Evolutionary conservation across 2,888 invertebrate species (phyloP).

Genomic region (Sphaerophoria rueppellii): DNA sequence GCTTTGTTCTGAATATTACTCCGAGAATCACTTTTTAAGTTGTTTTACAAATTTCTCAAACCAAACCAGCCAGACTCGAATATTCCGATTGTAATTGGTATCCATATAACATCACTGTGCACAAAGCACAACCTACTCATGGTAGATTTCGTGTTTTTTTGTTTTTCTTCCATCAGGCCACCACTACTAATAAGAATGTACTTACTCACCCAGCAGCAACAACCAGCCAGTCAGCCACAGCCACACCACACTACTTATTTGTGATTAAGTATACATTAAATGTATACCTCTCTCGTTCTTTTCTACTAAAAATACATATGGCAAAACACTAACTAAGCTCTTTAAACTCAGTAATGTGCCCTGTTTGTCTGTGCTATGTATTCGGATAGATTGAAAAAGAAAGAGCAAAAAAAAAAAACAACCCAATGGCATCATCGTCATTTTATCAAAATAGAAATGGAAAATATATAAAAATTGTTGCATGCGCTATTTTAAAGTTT

Average conservation of each 20-base stretch:
- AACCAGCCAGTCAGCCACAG: constrained; percentile 14
- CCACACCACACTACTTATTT: constrained; percentile 39
- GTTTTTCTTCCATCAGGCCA: constrained; percentile 47
- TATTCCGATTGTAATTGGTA: too few relatives aligned
- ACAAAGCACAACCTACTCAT: constrained; percentile 52
- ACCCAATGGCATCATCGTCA: constrained; percentile 69
- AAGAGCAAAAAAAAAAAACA: constrained; percentile 15
- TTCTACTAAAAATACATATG: constrained; percentile 15
- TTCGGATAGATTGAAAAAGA: constrained; percentile 31
- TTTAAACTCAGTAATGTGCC: constrained; percentile 54
- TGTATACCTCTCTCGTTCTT: constrained; percentile 44
- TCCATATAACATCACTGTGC: constrained; percentile 13
- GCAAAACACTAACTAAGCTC: constrained; percentile 32
- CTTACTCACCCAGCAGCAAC: constrained; percentile 27
- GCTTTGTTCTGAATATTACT: too few relatives aligned
- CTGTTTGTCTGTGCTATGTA: not conserved
- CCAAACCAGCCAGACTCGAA: too few relatives aligned
- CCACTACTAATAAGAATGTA: constrained; percentile 49
- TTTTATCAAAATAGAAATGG: constrained; percentile 73
- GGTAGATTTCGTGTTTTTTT: constrained; percentile 8
- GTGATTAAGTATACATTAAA: constrained; percentile 24
- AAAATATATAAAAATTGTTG: constrained; percentile 72
- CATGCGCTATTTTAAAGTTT: constrained; percentile 71
- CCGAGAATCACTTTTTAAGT: too few relatives aligned
- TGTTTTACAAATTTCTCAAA: too few relatives aligned